phyloP scores from a whole-genome alignment of 2,113 vertebrate genomes.

The Carollia perspicillata region DNA sequence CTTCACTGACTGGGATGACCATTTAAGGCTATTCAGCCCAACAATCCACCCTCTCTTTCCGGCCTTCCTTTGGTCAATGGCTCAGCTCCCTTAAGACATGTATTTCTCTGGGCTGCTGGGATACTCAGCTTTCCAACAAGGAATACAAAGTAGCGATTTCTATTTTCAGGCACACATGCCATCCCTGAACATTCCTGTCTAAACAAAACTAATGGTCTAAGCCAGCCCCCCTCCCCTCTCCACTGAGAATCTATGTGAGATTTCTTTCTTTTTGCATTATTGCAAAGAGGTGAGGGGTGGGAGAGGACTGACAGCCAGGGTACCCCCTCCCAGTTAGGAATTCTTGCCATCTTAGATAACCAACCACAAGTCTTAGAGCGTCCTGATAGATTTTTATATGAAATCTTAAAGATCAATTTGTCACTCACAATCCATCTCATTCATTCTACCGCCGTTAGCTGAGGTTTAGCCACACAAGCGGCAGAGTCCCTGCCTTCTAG shows the following conservation, averaged over 20 bases:
- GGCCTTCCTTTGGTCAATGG: slow-evolving; percentile 44
- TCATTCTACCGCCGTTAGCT: neutral
- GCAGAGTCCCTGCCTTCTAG: neutral
- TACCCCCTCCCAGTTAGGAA: neutral
- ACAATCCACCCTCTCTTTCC: slow-evolving; percentile 30
- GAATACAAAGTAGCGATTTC: slow-evolving; percentile 56
- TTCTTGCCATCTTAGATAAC: neutral
- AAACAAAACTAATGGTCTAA: neutral
- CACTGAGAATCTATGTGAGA: neutral
- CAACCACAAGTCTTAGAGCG: neutral
- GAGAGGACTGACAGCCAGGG: neutral
- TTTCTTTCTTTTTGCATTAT: neutral
- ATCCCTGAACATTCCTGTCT: neutral
- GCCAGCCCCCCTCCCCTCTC: neutral
- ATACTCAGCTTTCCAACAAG: slow-evolving; percentile 8
- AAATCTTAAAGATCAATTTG: neutral
- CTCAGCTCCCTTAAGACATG: neutral
- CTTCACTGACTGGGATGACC: slow-evolving; percentile 41
- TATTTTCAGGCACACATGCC: slow-evolving; percentile 24
- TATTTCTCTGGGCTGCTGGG: neutral
- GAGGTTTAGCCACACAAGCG: neutral
- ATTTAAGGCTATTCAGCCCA: slow-evolving; percentile 54
- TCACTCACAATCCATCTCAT: neutral
- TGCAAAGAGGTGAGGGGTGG: neutral
- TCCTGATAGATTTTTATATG: neutral